Evolutionary conservation across 53 echinoderm and acorn worm species (phyloP).

Genomic region (Glandiceps talaboti): DNA sequence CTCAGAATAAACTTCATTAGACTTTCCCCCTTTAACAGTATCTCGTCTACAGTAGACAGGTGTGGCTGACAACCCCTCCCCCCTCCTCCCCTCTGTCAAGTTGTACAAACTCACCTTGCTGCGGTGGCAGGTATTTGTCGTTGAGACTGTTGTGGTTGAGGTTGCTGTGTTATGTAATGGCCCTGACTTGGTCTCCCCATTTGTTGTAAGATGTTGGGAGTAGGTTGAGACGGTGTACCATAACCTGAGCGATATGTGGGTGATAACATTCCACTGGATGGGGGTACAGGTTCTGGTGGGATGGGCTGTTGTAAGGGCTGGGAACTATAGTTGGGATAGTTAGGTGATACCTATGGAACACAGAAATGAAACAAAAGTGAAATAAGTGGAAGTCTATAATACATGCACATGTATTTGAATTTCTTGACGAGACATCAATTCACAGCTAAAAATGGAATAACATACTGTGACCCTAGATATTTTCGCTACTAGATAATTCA

Average conservation of each 20-base stretch:
- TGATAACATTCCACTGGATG: neutral
- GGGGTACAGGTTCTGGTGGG: neutral
- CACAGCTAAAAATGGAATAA: no score
- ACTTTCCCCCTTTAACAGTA: neutral
- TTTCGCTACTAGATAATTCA: no score
- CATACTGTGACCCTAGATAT: no score
- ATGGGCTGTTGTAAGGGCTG: slow-evolving; percentile 10
- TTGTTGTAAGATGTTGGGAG: neutral
- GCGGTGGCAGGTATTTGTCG: slow-evolving; percentile 13
- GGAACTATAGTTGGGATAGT: slow-evolving; percentile 19
- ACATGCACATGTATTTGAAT: no score
- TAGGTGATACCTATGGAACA: slow-evolving; percentile 12
- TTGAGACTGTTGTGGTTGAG: slow-evolving; percentile 20
- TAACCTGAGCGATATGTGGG: neutral
- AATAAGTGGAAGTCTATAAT: no score
- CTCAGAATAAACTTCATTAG: no score
- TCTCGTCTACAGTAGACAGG: neutral
- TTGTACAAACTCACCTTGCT: slow-evolving; percentile 7
- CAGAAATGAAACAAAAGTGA: no score
- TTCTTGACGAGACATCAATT: no score
- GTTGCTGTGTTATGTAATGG: slow-evolving; percentile 10
- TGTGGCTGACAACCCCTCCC: slow-evolving; percentile 20
- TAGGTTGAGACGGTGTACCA: neutral
- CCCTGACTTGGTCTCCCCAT: neutral
- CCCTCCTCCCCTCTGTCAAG: slow-evolving; percentile 18